Conservation (phyloP, 2,113 vertebrate species). For the Zosterops japonicus region DNA sequence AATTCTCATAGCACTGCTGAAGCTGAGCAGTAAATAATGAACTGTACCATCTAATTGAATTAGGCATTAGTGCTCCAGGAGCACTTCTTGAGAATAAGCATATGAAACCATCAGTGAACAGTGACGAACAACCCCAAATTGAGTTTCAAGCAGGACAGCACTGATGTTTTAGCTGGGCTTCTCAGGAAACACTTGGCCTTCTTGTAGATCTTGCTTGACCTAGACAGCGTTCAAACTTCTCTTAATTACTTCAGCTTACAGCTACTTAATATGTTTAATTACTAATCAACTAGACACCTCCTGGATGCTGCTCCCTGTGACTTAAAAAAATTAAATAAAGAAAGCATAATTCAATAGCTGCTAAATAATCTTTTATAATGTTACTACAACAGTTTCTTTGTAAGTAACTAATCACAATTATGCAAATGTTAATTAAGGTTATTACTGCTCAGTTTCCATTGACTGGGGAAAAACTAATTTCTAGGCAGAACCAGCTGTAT, state of each 20-base stretch:
- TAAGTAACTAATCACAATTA: slow-evolving; percentile 75
- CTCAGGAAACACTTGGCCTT: not conserved
- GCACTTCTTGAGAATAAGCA: not conserved
- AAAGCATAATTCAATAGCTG: slow-evolving; percentile 66
- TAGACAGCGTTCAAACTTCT: slow-evolving; percentile 41
- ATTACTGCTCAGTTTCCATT: slow-evolving; percentile 70
- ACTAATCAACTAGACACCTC: slow-evolving; percentile 67
- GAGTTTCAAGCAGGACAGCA: not conserved
- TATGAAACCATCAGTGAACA: slow-evolving; percentile 1
- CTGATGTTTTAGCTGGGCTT: not conserved
- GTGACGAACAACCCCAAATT: not conserved
- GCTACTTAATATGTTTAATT: slow-evolving; percentile 66
- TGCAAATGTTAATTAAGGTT: slow-evolving; percentile 77
- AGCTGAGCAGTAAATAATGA: slow-evolving; percentile 40
- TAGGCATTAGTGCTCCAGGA: not conserved
- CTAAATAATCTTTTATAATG: slow-evolving; percentile 61
- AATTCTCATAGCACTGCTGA: not conserved
- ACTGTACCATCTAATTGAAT: not conserved
- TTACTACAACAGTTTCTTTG: slow-evolving; percentile 67
- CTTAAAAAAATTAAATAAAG: slow-evolving; percentile 64
- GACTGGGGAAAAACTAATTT: slow-evolving; percentile 47
- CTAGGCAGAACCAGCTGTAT: slow-evolving; percentile 47
- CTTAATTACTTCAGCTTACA: slow-evolving; percentile 48
- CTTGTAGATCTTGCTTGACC: not conserved
- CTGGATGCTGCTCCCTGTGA: slow-evolving; percentile 58